phyloP scores from a whole-genome alignment of 2,797 vertebrate genomes.

The Sebastes cheni region DNA sequence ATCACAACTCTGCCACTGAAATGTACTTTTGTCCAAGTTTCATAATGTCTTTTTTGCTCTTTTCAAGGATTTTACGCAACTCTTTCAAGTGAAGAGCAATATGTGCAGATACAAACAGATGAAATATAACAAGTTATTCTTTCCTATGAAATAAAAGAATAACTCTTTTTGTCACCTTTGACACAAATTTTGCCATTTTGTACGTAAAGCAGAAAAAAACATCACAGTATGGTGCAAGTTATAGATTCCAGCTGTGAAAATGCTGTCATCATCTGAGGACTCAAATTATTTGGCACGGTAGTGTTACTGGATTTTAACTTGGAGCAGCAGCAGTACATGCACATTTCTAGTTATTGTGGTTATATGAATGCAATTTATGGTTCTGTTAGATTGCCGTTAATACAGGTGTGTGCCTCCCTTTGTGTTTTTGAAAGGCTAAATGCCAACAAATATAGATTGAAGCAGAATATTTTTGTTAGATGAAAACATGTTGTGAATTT shows the following conservation, averaged over 20 bases:
- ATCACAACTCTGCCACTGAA: slow-evolving; percentile 13
- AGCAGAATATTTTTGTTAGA: no score
- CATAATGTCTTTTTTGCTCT: neutral
- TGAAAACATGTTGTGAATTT: no score
- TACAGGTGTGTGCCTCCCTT: no score
- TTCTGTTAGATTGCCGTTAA: no score
- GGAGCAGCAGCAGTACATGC: no score
- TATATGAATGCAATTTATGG: no score
- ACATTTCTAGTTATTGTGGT: no score
- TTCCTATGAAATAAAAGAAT: neutral
- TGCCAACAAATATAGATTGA: no score
- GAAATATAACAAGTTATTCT: neutral
- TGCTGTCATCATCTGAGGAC: neutral
- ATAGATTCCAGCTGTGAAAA: neutral
- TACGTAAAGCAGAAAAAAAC: neutral
- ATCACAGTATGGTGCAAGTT: neutral
- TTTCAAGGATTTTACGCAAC: slow-evolving; percentile 25
- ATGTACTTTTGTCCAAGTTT: slow-evolving; percentile 34
- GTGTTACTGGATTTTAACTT: no score
- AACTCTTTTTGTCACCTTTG: neutral
- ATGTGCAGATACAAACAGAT: neutral
- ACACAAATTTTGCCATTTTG: rapidly evolving
- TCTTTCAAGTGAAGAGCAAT: neutral
- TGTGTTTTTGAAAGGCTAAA: no score
- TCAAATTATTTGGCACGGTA: neutral